Evolutionary conservation across 53 echinoderm and acorn worm genomes (phyloP), one percentile per base, ranked within the genome.

Genomic region (Holothuria scabra): DNA sequence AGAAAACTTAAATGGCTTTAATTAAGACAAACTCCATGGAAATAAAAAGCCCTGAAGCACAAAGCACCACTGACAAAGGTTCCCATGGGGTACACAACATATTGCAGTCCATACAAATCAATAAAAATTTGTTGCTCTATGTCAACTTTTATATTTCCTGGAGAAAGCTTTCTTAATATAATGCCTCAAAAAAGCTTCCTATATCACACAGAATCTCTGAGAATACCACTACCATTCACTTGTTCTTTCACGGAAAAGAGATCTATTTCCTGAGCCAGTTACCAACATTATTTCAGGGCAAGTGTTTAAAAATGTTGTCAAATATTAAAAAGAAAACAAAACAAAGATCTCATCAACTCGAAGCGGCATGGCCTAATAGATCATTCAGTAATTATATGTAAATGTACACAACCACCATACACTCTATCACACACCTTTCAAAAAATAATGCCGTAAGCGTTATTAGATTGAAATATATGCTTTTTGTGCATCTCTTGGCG

Each of bases 381-480:
- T 72, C 72, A 72, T 72, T 46, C 72, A 44, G 48, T 72, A 72
- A 72, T 72, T 72, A 52, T 52, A 72, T 72, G 72, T 72, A 72
- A 72, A 72, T 72, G 44, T 72, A 44, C 72, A 72, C 46, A 72
- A 72, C 48, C 72, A 72, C n/a, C 57, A 79, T 28, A 23, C 28
- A 57, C 57, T 76, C 76, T 25, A 25, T 56, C 41, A 30, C 46
- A 79, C 59, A 59, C 79, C 57, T 59, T 44, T 56, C 35, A 18
- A 32, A 28, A 55, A 52, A 59, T n/a, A 59, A 56, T 29, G 58
- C 79, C 79, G 56, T 49, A 31, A 79, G 79, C 79, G 6, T 56
- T 59, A 59, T 79, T 56, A 79, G 79, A 79, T 79, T 79, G 79
- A 79, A 79, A 79, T 79, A 79, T 57, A 79, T 59, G 79, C 79